These are phyloP conservation scores for Rhamnusium bicolor DNA, from an alignment of 2,888 invertebrate species.

Conservation along the genomic window DNA sequence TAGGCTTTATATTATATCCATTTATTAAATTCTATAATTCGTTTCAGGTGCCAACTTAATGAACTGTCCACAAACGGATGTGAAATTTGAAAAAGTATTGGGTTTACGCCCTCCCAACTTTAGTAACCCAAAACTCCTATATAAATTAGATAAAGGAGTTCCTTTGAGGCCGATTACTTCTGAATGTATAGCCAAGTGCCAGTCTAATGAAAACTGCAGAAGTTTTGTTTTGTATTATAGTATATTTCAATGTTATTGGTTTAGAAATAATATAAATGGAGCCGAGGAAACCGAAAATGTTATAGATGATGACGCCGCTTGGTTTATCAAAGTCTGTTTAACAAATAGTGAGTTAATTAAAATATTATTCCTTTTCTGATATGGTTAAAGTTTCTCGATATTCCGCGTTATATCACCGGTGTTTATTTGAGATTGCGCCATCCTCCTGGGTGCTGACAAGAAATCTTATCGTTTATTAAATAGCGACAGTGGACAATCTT, in stretches of 20 bases:
- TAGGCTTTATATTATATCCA: too few relatives aligned
- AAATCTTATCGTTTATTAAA: too few relatives aligned
- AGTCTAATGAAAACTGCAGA: slow-evolving; percentile 61
- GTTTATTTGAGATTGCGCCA: too few relatives aligned
- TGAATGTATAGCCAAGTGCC: slow-evolving; percentile 67
- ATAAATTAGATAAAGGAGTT: slow-evolving; percentile 51
- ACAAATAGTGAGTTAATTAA: slow-evolving; percentile 71
- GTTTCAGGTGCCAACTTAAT: slow-evolving; percentile 56
- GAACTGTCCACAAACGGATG: slow-evolving; percentile 62
- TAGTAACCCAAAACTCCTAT: slow-evolving; percentile 57
- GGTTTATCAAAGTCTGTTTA: slow-evolving; percentile 79
- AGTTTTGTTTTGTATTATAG: slow-evolving; percentile 68
- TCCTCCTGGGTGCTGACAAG: too few relatives aligned
- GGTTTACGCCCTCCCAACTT: slow-evolving; percentile 63
- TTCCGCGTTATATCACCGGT: too few relatives aligned
- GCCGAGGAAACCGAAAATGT: slow-evolving; percentile 63
- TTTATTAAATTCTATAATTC: slow-evolving; percentile 2
- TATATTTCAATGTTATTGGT: slow-evolving; percentile 66
- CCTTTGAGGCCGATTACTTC: slow-evolving; percentile 61
- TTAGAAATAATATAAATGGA: slow-evolving; percentile 52
- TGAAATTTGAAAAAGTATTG: slow-evolving; percentile 68
- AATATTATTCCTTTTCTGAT: too few relatives aligned
- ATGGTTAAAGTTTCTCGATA: too few relatives aligned
- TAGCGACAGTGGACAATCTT: too few relatives aligned
- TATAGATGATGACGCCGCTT: slow-evolving; percentile 75